Percentiles rank a stretch among this genome's conserved stretches.
phyloP scores from a whole-genome alignment of 2,888 invertebrate species.

The Phyllotreta striolata region DNA sequence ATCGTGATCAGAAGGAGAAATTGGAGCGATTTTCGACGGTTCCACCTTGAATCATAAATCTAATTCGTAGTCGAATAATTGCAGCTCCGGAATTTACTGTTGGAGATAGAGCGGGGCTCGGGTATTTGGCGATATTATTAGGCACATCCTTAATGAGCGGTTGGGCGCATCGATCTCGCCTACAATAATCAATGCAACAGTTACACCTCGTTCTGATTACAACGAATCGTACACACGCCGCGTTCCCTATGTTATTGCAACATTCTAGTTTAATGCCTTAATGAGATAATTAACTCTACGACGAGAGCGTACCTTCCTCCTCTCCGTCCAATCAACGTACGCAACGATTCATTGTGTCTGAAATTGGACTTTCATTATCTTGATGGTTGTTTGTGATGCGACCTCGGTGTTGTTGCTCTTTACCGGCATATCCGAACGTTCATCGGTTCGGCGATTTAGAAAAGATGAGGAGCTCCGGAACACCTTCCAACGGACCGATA shows the following conservation, averaged over 20 bases:
- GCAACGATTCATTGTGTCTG: constrained; percentile 27
- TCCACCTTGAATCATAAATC: constrained; percentile 5
- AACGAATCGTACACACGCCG: constrained; percentile 23
- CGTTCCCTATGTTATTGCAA: constrained; percentile 17
- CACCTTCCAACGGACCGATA: too few species aligned
- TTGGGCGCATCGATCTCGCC: constrained; percentile 5
- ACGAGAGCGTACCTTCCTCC: constrained; percentile 14
- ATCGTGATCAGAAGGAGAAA: neutral
- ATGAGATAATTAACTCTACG: constrained; percentile 25
- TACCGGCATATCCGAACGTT: neutral
- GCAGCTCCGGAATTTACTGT: constrained; percentile 8
- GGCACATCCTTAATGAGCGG: constrained; percentile 12
- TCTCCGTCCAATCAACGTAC: constrained; percentile 18
- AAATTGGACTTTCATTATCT: constrained; percentile 31
- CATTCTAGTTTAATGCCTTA: constrained; percentile 19
- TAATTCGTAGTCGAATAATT: constrained; percentile 1
- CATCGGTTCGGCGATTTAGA: neutral
- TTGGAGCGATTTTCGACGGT: neutral
- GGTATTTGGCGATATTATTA: constrained; percentile 14
- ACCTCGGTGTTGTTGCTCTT: constrained; percentile 19
- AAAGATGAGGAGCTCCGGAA: too few species aligned
- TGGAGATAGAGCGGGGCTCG: constrained; percentile 1
- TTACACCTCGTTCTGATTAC: constrained; percentile 17
- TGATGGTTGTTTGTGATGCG: constrained; percentile 16
- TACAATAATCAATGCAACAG: constrained; percentile 21